Evolutionary conservation across 2,888 invertebrate species (phyloP).

Genomic region (Oxycera nigricornis): DNA sequence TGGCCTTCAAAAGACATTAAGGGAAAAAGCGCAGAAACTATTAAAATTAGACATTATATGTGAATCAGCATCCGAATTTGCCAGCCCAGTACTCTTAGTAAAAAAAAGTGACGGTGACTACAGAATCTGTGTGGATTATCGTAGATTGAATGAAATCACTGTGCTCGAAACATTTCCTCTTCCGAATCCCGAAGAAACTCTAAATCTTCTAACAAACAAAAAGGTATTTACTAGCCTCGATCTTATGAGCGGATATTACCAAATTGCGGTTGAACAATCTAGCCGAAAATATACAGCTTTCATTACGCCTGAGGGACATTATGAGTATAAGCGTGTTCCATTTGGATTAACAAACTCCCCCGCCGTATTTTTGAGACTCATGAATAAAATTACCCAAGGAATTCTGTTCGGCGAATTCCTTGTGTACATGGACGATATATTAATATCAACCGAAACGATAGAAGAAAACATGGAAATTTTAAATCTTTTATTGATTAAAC

Average conservation of each 20-base stretch:
- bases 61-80: no score
- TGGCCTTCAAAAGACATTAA: no score
- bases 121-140: conserved; percentile 52
- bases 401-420: no score
- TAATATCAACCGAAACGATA: no score
- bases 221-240: conserved; percentile 41
- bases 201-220: no score
- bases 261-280: conserved; percentile 20
- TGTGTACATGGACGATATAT: no score
- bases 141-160: conserved; percentile 51
- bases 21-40: no score
- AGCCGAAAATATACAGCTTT: conserved; percentile 49
- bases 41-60: no score
- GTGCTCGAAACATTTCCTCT: conserved; percentile 48
- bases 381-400: no score
- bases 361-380: conserved; percentile 47
- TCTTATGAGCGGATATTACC: conserved; percentile 40
- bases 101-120: no score
- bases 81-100: no score
- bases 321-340: conserved; percentile 52
- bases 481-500: neutral
- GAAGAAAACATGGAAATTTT: neutral
- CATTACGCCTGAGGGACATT: conserved; percentile 52
- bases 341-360: conserved; percentile 53
- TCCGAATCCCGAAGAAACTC: no score